A percentile compares a stretch with the other conserved stretches of the same genome.
Evolutionary conservation across 2,888 invertebrate genomes (phyloP).

Genomic region (Galeopsomyia nigrocyanea): DNA sequence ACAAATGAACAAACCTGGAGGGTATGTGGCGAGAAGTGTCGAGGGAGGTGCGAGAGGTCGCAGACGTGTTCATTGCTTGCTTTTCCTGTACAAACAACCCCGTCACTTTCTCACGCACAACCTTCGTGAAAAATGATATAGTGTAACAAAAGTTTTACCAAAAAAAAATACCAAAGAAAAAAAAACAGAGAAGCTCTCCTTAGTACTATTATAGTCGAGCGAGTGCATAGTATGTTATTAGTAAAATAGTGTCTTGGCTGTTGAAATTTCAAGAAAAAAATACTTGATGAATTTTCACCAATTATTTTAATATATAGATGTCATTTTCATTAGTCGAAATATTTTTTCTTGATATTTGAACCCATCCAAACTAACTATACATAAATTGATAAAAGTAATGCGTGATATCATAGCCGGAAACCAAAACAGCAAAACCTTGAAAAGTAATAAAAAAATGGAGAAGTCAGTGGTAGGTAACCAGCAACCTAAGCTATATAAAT

Average conservation of each 20-base stretch:
- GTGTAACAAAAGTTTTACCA: constrained; percentile 35
- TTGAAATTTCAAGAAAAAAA: constrained; percentile 4
- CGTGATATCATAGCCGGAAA: constrained; percentile 14
- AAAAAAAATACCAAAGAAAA: constrained; percentile 23
- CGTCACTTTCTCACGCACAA: constrained; percentile 67
- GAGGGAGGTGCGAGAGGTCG: constrained; percentile 65
- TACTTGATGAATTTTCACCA: neutral
- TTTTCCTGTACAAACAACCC: constrained; percentile 68
- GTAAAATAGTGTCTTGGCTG: neutral
- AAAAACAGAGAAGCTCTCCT: neutral
- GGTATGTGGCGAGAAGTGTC: constrained; percentile 67
- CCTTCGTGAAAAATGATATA: constrained; percentile 53
- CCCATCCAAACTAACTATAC: neutral
- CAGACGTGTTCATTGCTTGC: constrained; percentile 65
- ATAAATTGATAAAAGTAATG: constrained; percentile 15
- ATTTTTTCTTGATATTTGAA: constrained; percentile 24
- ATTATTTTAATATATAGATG: neutral
- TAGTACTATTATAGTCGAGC: neutral
- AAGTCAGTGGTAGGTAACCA: constrained; percentile 29
- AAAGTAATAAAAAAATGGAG: constrained; percentile 3
- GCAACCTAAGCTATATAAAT: constrained; percentile 25
- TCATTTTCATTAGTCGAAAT: no score
- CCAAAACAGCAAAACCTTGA: constrained; percentile 25
- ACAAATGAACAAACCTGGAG: constrained; percentile 64
- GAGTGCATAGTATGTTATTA: neutral